Evolutionary conservation across 2,888 invertebrate species (phyloP).

Genomic region (Andrena hattorfiana): DNA sequence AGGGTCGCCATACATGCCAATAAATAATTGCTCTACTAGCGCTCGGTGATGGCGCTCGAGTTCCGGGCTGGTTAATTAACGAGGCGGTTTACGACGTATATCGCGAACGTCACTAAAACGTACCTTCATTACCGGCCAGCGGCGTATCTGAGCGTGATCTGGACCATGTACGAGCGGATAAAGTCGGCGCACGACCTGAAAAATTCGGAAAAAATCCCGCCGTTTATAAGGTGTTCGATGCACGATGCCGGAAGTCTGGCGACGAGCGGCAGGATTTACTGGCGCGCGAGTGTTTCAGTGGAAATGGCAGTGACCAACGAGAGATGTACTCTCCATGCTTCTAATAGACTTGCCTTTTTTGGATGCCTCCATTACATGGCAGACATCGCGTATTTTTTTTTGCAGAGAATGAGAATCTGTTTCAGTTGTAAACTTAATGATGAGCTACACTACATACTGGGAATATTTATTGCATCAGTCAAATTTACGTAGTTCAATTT

Average conservation of each 20-base stretch:
- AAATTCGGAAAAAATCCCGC: conserved; percentile 29
- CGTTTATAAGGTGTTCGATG: conserved; percentile 15
- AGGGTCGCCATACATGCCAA: conserved; percentile 60
- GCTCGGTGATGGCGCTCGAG: conserved; percentile 63
- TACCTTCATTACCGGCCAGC: conserved; percentile 68
- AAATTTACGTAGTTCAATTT: too few species aligned
- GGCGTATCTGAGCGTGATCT: conserved; percentile 62
- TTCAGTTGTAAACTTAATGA: too few species aligned
- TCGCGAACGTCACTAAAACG: conserved; percentile 72
- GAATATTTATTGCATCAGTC: too few species aligned
- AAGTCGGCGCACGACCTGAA: conserved; percentile 30
- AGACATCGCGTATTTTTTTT: too few species aligned
- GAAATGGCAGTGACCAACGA: not conserved
- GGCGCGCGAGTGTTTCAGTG: conserved; percentile 3
- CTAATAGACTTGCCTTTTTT: not conserved
- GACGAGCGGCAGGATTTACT: conserved; percentile 25
- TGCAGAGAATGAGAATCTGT: too few species aligned
- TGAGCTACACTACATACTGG: too few species aligned
- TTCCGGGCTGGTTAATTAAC: conserved; percentile 74
- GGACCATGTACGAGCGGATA: conserved; percentile 48
- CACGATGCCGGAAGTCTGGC: conserved; percentile 43
- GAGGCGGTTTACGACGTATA: conserved; percentile 69
- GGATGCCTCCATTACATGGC: not conserved
- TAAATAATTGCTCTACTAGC: conserved; percentile 73
- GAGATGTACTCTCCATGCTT: not conserved